A percentile compares a stretch with the other conserved stretches of the same genome.
phyloP scores from a whole-genome alignment of 2,888 invertebrate species.

The Hartigia nigra region DNA sequence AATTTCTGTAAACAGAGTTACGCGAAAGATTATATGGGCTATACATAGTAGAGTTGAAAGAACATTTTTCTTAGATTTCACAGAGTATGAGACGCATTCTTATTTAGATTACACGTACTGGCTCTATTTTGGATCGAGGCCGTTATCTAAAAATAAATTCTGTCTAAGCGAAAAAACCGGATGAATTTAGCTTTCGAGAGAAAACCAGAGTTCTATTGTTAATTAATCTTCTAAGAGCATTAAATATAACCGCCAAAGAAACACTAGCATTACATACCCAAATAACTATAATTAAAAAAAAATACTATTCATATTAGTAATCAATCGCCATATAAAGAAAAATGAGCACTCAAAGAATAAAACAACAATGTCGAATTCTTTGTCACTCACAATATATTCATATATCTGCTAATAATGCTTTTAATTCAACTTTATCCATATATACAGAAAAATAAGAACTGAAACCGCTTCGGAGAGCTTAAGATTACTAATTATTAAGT shows the following conservation, averaged over 20 bases:
- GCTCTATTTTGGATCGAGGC: background rate
- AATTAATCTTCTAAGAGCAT: background rate
- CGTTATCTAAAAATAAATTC: background rate
- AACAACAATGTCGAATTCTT: background rate
- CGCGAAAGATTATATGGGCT: background rate
- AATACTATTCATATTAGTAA: background rate
- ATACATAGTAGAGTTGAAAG: background rate
- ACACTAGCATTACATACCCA: background rate
- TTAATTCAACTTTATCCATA: background rate
- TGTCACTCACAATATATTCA: background rate
- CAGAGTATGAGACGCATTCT: background rate
- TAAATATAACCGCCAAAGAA: background rate
- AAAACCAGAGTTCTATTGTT: background rate
- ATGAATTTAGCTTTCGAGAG: conserved; percentile 5
- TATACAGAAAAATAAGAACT: background rate
- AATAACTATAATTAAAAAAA: background rate
- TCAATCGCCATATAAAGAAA: background rate
- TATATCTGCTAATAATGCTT: background rate
- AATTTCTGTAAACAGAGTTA: background rate
- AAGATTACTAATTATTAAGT: background rate
- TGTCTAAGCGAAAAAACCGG: background rate
- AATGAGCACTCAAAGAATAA: background rate
- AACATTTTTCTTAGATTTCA: background rate
- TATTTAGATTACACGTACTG: background rate
- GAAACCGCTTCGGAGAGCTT: background rate